Evolutionary conservation across 2,113 vertebrate genomes (phyloP).

Genomic region (Chitala chitala): DNA sequence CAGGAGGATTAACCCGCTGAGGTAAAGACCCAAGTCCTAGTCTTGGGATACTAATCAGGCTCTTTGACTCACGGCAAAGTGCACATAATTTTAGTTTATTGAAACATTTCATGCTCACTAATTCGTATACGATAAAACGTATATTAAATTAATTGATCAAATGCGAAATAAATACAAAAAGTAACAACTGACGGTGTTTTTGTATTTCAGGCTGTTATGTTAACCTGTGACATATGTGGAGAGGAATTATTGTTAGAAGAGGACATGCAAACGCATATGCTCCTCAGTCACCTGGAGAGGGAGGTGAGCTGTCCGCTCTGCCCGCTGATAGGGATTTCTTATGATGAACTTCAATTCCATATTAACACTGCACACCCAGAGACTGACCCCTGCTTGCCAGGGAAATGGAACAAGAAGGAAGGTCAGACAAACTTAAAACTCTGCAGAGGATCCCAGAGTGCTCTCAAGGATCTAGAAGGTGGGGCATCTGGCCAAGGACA

Average conservation of each 20-base stretch:
- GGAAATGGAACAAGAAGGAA: constrained; percentile 20
- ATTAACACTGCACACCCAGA: constrained; percentile 61
- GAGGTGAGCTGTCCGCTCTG: constrained; percentile 64
- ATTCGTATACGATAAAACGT: too few relatives aligned
- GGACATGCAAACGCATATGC: constrained; percentile 62
- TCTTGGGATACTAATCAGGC: too few relatives aligned
- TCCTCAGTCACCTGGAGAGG: constrained; percentile 57
- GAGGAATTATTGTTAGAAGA: constrained; percentile 59
- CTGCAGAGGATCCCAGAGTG: neutral
- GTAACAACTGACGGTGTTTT: neutral
- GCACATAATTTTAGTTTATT: too few relatives aligned
- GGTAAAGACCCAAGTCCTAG: too few relatives aligned
- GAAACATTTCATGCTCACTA: too few relatives aligned
- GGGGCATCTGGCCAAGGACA: neutral
- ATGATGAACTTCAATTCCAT: constrained; percentile 66
- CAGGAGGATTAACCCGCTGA: too few relatives aligned
- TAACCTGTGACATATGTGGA: constrained; percentile 70
- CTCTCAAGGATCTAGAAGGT: neutral
- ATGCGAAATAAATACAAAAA: neutral
- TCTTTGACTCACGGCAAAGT: too few relatives aligned
- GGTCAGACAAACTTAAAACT: neutral
- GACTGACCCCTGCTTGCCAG: constrained; percentile 21
- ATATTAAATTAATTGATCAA: too few relatives aligned
- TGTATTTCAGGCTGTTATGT: constrained; percentile 50
- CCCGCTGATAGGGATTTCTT: constrained; percentile 57